Conservation (phyloP, 2,797 vertebrate species). For the Myiotriccus ornatus region DNA sequence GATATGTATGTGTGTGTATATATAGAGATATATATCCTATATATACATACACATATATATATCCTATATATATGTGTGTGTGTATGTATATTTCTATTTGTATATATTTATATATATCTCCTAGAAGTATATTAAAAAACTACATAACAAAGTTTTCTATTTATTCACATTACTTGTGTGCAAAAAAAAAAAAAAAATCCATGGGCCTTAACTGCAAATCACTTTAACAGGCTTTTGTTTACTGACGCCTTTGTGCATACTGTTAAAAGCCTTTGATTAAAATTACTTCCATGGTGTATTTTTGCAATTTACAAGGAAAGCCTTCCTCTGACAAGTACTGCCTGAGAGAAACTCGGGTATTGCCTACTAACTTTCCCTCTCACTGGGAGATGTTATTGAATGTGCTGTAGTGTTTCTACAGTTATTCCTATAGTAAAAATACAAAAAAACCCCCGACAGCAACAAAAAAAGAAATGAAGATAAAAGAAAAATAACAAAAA, state of each 20-base stretch:
- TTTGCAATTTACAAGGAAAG: not conserved
- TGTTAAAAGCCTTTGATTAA: not conserved
- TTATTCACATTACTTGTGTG: not conserved
- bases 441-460: not conserved
- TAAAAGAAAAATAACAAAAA: not conserved
- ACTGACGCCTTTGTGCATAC: not conserved
- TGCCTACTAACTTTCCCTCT: not conserved
- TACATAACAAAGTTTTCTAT: not conserved
- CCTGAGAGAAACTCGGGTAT: not conserved
- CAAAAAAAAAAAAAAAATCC: not conserved
- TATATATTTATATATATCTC: not conserved
- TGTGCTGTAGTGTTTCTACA: not conserved
- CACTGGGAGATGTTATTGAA: not conserved
- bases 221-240: not conserved
- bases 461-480: not conserved
- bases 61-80: too few species aligned
- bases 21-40: too few species aligned
- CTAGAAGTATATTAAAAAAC: not conserved
- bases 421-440: not conserved
- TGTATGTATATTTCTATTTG: too few species aligned
- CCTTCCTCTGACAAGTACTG: not conserved
- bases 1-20: too few species aligned
- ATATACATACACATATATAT: too few species aligned
- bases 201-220: not conserved
- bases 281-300: not conserved